Base-by-base conservation (phyloP, 53 echinoderm and acorn worm genomes). In the Holothuria scabra region DNA sequence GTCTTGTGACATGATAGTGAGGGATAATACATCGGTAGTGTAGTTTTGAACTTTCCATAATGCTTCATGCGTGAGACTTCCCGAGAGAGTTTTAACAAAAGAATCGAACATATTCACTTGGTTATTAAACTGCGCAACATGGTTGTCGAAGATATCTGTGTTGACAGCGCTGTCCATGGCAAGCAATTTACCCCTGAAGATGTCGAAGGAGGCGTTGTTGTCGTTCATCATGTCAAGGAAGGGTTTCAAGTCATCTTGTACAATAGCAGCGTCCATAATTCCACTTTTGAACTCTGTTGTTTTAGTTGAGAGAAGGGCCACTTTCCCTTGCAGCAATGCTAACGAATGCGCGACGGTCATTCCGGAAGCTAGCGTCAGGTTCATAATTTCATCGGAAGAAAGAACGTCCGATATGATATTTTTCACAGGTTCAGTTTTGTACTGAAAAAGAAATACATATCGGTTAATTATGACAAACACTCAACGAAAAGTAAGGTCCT, bases 311-410 rank as follows among this genome's bases (percentile, higher is more conserved):
- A 90, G 69, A 20, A 80, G 79, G 55, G 65, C 31, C 60, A 96
- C 78, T 59, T 61, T 93, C 16, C 86, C 90, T 72, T 84, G 85
- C 79, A 96, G 85, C 81, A 88, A 52, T 22, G 69, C 16, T 38
- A 96, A 79, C 23, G 92, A 84, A 46, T 79, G 68, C 67, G 80
- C 68, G 46, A 96, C 58, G 64, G 96, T 92, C 74, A 91, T 59
- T 5, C 96, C 96, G 32, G 96, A 92, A 60, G 82, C 72, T 58
- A 96, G 12, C 52, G 92, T 93, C 38, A 96, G 82, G 48, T 92
- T 92, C 21, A 86, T 80, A 48, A 93, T 74, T 44, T 90, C 92
- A 10, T 71, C 88, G 2, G 95, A 85, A 34, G 72, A 88, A 13
- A 89, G 21, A 18, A 66, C 46, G 32, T 60, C 82, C 5, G 87